Base-by-base conservation (phyloP, 53 echinoderm and acorn worm genomes). In the Antedon mediterranea region DNA sequence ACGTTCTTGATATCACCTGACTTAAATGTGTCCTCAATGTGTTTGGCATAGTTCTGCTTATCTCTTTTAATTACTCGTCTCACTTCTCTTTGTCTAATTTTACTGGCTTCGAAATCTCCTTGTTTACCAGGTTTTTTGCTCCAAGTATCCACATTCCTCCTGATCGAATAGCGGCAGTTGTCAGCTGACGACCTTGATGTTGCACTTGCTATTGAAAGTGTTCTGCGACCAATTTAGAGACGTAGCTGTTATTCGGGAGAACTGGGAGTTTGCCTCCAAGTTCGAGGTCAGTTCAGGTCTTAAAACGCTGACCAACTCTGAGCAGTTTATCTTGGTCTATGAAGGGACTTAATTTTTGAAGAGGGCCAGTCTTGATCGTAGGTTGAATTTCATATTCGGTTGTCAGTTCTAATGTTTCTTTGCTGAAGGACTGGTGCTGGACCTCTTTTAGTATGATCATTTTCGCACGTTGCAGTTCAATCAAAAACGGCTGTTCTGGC, bases 141-240 rank as follows among this genome's bases (percentile, higher is more conserved):
- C 34, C 86, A 20, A 82, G 75, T 14, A 86, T 79, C 78, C 82
- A 82, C 23, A 23, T 32, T 31, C 79, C 82, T 34, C 43, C 74
- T 28, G 74, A 28, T n/a, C 87, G 42, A 3, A 78, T 28, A 28
- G 82, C 82, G 26, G 73, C 82, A 28, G 70, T 28, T 0, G 86
- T 86, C 26, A 34, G 3, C 4, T 86, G 82, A 28, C 82, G 42
- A 3, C 86, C 86, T 73, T 82, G 86, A 31, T 86, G 86, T 29
- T 82, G 79, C 26, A 79, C 75, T 20, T 81, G 28, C 6, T 43
- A 28, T 30, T 81, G 86, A 32, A 81, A 77, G 43, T 86, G 78
- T 30, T 72, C 28, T 13, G 31, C 77, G 0, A 86, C 44, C n/a
- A 86, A 74, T 32, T 30, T 32, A 20, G 80, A 80, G 33, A 83